phyloP scores from a whole-genome alignment of 2,888 invertebrate genomes.

The Ormyrus thymus region DNA sequence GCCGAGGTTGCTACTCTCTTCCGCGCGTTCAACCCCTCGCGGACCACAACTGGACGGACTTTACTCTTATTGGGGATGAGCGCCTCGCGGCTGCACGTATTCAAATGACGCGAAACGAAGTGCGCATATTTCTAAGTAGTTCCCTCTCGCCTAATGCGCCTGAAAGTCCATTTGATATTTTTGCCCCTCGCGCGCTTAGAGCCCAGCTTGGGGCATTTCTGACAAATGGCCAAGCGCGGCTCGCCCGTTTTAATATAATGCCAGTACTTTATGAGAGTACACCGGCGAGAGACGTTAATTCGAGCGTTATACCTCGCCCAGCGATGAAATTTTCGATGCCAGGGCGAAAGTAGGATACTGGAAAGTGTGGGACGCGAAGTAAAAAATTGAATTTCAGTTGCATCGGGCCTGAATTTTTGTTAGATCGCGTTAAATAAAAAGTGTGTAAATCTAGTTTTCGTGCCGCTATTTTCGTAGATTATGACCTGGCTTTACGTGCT shows the following conservation, averaged over 20 bases:
- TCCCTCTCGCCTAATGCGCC: not conserved
- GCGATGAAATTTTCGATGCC: no score
- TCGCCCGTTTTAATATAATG: constrained; percentile 20
- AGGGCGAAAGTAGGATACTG: no score
- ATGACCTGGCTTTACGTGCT: no score
- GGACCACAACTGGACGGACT: constrained; percentile 6
- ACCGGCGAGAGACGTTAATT: not conserved
- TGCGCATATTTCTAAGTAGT: constrained; percentile 27
- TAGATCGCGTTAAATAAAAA: no score
- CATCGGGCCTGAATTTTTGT: no score
- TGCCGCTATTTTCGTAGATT: no score
- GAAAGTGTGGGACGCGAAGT: no score
- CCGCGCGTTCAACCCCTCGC: not conserved
- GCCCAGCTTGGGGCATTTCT: not conserved
- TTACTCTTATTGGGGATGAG: constrained; percentile 10
- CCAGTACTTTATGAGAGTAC: not conserved
- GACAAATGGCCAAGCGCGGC: not conserved
- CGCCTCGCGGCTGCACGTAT: not conserved
- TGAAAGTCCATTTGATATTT: constrained; percentile 24
- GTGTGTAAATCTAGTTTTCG: no score
- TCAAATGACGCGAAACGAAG: constrained; percentile 27
- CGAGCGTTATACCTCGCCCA: not conserved
- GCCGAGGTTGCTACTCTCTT: not conserved
- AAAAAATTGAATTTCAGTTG: no score
- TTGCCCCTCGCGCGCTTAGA: not conserved